phyloP scores from a whole-genome alignment of 2,797 vertebrate species.

The Gymnodraco acuticeps region DNA sequence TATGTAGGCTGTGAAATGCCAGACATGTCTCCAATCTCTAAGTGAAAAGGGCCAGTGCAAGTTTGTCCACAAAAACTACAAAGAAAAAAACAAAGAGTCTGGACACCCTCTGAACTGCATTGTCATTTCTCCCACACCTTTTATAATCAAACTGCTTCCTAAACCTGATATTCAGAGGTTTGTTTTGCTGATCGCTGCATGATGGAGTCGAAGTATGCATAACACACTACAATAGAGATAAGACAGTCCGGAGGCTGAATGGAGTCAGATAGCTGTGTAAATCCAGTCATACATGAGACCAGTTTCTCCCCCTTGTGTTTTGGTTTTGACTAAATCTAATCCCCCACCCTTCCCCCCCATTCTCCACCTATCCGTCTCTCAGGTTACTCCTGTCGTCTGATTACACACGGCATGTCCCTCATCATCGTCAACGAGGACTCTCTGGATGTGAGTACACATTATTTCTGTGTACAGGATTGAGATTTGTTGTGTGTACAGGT shows the following conservation, averaged over 20 bases:
- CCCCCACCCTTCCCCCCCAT: slow-evolving; percentile 31
- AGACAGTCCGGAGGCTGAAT: slow-evolving; percentile 9
- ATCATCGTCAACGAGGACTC: slow-evolving; percentile 98
- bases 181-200: not conserved
- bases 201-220: not conserved
- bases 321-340: slow-evolving; percentile 52
- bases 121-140: not conserved
- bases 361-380: slow-evolving; percentile 48
- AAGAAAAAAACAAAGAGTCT: slow-evolving; percentile 15
- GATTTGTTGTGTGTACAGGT: slow-evolving; percentile 17
- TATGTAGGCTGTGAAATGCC: slow-evolving; percentile 50
- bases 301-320: slow-evolving; percentile 45
- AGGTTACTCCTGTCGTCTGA: slow-evolving; percentile 96
- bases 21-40: slow-evolving; percentile 40
- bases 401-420: slow-evolving; percentile 98
- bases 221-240: not conserved
- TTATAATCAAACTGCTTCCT: not conserved
- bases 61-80: slow-evolving; percentile 26
- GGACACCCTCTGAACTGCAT: slow-evolving; percentile 1
- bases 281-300: slow-evolving; percentile 1
- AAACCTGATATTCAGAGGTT: not conserved
- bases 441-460: slow-evolving; percentile 92
- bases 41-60: slow-evolving; percentile 24
- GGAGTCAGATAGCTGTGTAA: slow-evolving; percentile 12
- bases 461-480: slow-evolving; percentile 26